Conservation (phyloP, 1,140 invertebrate species). For the Drosophila virilis region DNA sequence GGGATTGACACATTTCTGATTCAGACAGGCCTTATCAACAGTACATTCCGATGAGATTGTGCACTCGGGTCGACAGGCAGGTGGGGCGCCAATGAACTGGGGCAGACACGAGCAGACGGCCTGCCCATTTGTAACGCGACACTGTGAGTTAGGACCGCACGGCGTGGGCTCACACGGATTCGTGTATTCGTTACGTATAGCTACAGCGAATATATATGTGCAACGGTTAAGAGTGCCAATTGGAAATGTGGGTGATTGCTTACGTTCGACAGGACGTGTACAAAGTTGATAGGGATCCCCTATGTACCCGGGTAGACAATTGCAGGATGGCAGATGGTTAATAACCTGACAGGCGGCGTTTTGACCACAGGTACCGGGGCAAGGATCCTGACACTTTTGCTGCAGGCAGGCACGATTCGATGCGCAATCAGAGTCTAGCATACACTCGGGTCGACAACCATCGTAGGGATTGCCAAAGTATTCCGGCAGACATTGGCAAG, state of each 20-base stretch:
- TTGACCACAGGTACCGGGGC: constrained; percentile 89
- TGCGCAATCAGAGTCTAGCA: constrained; percentile 88
- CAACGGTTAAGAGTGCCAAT: constrained; percentile 9
- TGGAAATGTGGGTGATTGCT: constrained; percentile 13
- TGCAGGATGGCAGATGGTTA: constrained; percentile 90
- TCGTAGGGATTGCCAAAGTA: constrained; percentile 92
- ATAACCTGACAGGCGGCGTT: constrained; percentile 91
- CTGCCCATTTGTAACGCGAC: constrained; percentile 86
- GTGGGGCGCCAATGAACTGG: constrained; percentile 87
- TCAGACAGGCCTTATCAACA: constrained; percentile 87
- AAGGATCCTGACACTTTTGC: constrained; percentile 90
- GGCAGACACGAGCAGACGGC: constrained; percentile 88
- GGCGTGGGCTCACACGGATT: constrained; percentile 88
- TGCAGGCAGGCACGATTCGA: constrained; percentile 89
- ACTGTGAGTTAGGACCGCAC: constrained; percentile 88
- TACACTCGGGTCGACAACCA: constrained; percentile 89
- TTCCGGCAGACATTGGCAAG: constrained; percentile 89
- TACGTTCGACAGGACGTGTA: constrained; percentile 76
- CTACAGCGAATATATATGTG: constrained; percentile 62
- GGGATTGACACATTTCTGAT: constrained; percentile 89
- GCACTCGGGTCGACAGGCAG: constrained; percentile 88
- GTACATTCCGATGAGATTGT: constrained; percentile 88
- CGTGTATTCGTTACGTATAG: constrained; percentile 73
- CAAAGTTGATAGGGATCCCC: constrained; percentile 88
- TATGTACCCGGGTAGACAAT: constrained; percentile 88